Base-by-base conservation (phyloP, 2,888 invertebrate species). In the Perizoma affinitatum region DNA sequence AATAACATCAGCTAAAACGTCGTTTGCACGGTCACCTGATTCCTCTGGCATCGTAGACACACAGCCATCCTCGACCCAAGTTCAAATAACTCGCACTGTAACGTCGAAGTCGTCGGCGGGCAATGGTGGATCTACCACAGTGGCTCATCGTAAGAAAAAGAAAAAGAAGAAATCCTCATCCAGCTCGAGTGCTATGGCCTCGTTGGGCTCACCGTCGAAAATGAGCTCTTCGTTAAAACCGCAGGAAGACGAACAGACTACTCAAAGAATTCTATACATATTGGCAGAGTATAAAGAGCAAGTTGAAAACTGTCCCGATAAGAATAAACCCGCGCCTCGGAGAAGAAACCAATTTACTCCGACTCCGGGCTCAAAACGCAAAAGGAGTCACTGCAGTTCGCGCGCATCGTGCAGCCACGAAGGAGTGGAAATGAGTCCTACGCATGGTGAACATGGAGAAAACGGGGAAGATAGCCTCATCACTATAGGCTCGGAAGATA, bases 231-330 rank as follows among this genome's bases (percentile, higher is more conserved):
- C 87, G 61, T 96, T 96, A 70, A 96, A 96, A 79, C 96, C 96
- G 1, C 94, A 96, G 67, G 96, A 96, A 87, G 96, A 96, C 73
- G 96, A 96, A 76, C 96, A 96, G 78, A 96, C 96, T 0, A 96
- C 96, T 0, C 96, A 96, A 76, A 92, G 96, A 68, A 96, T 96
- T 72, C 94, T 96, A 63, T 96, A 96, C 68, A 96, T 96, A 71
- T 82, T 96, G 51, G 96, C 96, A 0, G 96, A 96, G 76, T 96
- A 96, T 79, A 96, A 96, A 50, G 96, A 96, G 73, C 96, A 96
- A 76, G 90, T 96, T 46, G 93, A 96, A 70, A 96, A 96, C 75
- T 96, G 96, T 0, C 96, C 96, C 0, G 96, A 96, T 83, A 96
- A 96, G 76, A 96, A 96, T 79, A 96, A 96, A 81, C 96, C 96